Conservation (phyloP, 2,797 vertebrate genomes). For the Poecile montanus region DNA sequence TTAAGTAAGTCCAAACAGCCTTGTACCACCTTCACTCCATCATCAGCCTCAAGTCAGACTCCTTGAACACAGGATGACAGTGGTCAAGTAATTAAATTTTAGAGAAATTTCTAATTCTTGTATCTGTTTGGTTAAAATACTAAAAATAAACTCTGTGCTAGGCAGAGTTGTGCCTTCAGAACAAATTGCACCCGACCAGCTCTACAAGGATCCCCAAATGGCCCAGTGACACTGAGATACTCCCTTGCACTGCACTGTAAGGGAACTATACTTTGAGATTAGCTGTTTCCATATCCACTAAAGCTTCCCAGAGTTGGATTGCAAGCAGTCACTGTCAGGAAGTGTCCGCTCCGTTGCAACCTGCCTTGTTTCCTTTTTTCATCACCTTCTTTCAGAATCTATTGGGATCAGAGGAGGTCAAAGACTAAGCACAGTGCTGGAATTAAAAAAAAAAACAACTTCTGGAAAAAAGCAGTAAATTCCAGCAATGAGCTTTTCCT, state of each 20-base stretch:
- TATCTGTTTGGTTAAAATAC: background rate
- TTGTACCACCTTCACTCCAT: background rate
- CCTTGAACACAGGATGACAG: background rate
- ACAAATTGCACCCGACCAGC: background rate
- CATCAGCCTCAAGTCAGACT: background rate
- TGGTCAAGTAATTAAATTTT: background rate
- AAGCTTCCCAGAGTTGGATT: background rate
- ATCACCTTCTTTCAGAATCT: background rate
- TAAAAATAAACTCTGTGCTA: background rate
- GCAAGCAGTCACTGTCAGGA: background rate
- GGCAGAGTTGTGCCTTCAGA: background rate
- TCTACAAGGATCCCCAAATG: background rate
- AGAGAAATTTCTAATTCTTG: background rate
- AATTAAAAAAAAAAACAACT: background rate
- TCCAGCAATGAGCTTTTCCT: conserved; percentile 4
- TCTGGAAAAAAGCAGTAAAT: background rate
- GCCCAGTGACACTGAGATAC: background rate
- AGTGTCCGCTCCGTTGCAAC: background rate
- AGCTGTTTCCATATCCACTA: background rate
- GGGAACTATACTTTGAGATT: background rate
- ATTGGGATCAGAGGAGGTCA: background rate
- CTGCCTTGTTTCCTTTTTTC: background rate
- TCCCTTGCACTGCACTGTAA: background rate
- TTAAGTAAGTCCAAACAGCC: background rate
- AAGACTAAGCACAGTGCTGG: background rate